Evolutionary conservation across 1,140 invertebrate genomes (phyloP), one percentile per base, ranked within the genome.

Genomic region (Drosophila mayri): DNA sequence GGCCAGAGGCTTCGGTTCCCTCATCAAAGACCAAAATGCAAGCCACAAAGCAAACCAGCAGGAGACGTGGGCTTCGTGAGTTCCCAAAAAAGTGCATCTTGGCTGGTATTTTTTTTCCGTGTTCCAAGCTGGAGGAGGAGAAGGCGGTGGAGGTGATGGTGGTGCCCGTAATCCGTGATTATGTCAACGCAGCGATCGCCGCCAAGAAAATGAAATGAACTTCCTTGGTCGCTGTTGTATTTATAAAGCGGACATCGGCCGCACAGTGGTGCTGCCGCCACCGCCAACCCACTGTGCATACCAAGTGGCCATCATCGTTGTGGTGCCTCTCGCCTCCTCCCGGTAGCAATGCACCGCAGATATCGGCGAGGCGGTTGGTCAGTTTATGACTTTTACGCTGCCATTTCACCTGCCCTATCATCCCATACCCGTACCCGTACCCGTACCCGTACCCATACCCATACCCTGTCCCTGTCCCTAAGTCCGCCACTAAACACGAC

Each of bases 151-250:
- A 11, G 30, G 18, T 20, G 30, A 12, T 35, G 10, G 14, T 55
- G 30, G 22, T 41, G 35, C 16, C 57, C 58, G 46, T 81, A 50
- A 54, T 66, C 57, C 67, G 77, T 37, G 75, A 77, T 87, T 87
- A 84, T 91, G 86, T 84, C 78, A 81, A 86, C 77, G 75, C 75
- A 70, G 76, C 84, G 72, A 70, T 80, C 47, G 81, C 70, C 85
- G 72, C 64, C 78, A 80, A 74, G 66, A 88, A 80, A 92, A 92
- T 92, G 82, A 92, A 92, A 90, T 81, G 75, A 85, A 92, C 91
- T 92, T 92, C 91, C 91, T 86, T 81, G 76, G 76, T 77, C 32
- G 75, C 72, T 92, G 84, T 82, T 92, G 91, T 92, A 92, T 92
- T 92, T 92, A 92, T 92, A 91, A 92, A 92, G 91, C 90, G 90